Percentiles rank a stretch among this genome's conserved stretches.
phyloP scores from a whole-genome alignment of 2,888 invertebrate genomes.

The Epirrita christyi region DNA sequence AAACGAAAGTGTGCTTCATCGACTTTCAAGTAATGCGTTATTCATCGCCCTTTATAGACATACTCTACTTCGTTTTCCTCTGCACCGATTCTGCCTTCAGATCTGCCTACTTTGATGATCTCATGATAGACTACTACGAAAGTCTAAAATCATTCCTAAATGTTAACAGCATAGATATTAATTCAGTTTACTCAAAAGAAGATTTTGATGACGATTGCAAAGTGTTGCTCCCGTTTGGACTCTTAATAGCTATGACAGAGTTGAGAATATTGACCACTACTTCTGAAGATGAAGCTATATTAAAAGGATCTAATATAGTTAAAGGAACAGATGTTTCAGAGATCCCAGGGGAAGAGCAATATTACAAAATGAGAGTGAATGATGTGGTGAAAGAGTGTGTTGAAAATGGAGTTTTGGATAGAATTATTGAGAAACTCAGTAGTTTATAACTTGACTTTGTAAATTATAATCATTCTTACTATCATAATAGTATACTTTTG shows the following conservation, averaged over 20 bases:
- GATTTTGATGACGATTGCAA: slow-evolving; percentile 58
- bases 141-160: slow-evolving; percentile 56
- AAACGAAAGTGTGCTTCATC: slow-evolving; percentile 60
- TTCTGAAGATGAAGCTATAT: slow-evolving; percentile 50
- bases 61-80: slow-evolving; percentile 65
- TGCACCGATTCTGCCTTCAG: slow-evolving; percentile 68
- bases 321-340: slow-evolving; percentile 40
- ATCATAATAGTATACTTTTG: too few relatives aligned
- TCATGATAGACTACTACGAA: slow-evolving; percentile 60
- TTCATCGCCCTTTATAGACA: slow-evolving; percentile 66
- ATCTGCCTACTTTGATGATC: slow-evolving; percentile 53
- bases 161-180: slow-evolving; percentile 54
- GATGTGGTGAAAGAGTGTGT: slow-evolving; percentile 64
- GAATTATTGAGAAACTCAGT: slow-evolving; percentile 47
- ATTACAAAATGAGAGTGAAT: slow-evolving; percentile 59
- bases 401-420: slow-evolving; percentile 59
- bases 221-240: slow-evolving; percentile 59
- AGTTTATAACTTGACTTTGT: slow-evolving; percentile 14
- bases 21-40: slow-evolving; percentile 74
- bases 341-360: slow-evolving; percentile 43
- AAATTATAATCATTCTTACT: too few relatives aligned
- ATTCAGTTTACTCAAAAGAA: slow-evolving; percentile 54
- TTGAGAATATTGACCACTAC: slow-evolving; percentile 57
- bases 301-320: slow-evolving; percentile 43
- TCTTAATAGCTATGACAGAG: slow-evolving; percentile 65